Percentiles rank a stretch among this genome's conserved stretches.
Evolutionary conservation across 2,888 invertebrate species (phyloP).

Genomic region (Monoplex corrugatus): DNA sequence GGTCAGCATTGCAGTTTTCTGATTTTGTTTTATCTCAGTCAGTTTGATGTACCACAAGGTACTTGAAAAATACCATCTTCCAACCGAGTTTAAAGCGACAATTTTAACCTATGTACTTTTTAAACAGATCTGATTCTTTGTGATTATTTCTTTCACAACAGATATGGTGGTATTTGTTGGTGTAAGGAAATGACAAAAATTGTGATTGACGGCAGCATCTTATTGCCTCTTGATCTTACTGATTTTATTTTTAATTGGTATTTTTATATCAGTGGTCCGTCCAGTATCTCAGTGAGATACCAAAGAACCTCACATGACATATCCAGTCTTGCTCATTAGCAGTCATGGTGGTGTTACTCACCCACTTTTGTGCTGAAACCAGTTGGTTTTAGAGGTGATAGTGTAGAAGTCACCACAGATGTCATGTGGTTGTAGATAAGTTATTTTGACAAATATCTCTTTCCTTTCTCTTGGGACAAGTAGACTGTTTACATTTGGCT

Average conservation of each 20-base stretch:
- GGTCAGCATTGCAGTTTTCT: background rate
- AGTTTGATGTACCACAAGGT: background rate
- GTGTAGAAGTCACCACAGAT: no score
- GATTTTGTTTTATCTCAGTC: background rate
- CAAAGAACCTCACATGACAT: background rate
- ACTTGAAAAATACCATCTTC: no score
- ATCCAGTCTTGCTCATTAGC: background rate
- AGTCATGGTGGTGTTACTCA: background rate
- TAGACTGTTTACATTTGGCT: no score
- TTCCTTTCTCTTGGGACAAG: no score
- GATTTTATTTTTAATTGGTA: background rate
- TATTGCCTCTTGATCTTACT: background rate
- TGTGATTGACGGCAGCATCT: constrained; percentile 2
- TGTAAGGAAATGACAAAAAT: background rate
- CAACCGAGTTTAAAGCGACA: background rate
- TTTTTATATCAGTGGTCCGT: constrained; percentile 30
- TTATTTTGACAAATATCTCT: no score
- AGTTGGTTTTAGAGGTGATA: no score
- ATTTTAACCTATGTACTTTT: background rate
- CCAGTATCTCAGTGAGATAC: constrained; percentile 14
- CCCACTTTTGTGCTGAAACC: background rate
- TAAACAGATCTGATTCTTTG: background rate
- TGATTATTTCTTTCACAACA: background rate
- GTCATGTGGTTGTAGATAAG: no score
- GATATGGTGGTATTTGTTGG: constrained; percentile 9